Evolutionary conservation across 2,113 vertebrate species (phyloP).

Genomic region (Gorsachius goisagi): DNA sequence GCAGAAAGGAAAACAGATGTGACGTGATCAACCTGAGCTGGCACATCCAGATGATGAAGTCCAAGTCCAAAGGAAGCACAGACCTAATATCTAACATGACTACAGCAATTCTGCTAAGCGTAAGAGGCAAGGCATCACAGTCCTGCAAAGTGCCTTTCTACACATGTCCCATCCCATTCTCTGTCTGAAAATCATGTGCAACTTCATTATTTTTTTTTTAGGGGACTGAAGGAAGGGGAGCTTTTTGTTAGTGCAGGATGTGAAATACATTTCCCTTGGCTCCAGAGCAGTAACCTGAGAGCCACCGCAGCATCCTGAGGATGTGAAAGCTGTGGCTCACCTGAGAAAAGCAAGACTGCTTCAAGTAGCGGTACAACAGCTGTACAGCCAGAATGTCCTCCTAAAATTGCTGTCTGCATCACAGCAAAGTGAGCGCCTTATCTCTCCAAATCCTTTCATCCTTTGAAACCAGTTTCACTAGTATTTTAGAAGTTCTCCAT

Average conservation of each 20-base stretch:
- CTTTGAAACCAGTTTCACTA: neutral
- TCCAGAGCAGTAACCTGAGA: neutral
- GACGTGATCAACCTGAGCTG: neutral
- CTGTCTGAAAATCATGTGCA: neutral
- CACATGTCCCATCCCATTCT: neutral
- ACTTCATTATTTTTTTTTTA: neutral
- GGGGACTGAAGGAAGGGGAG: neutral
- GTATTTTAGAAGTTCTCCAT: neutral
- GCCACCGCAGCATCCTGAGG: neutral
- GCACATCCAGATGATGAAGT: neutral
- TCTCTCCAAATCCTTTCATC: neutral
- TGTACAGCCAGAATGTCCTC: neutral
- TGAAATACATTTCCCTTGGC: neutral
- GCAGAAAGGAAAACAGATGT: neutral
- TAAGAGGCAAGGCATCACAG: neutral
- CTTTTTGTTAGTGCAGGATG: neutral
- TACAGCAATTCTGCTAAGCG: neutral
- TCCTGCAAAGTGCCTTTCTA: neutral
- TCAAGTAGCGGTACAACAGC: neutral
- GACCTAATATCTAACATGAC: neutral
- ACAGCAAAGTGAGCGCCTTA: neutral
- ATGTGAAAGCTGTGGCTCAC: neutral
- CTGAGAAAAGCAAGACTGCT: neutral
- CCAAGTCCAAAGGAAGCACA: neutral
- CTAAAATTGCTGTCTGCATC: neutral